These are phyloP conservation scores for Porites lutea DNA, from an alignment of 64 coral and sea anemone species.

Conservation along the genomic window DNA sequence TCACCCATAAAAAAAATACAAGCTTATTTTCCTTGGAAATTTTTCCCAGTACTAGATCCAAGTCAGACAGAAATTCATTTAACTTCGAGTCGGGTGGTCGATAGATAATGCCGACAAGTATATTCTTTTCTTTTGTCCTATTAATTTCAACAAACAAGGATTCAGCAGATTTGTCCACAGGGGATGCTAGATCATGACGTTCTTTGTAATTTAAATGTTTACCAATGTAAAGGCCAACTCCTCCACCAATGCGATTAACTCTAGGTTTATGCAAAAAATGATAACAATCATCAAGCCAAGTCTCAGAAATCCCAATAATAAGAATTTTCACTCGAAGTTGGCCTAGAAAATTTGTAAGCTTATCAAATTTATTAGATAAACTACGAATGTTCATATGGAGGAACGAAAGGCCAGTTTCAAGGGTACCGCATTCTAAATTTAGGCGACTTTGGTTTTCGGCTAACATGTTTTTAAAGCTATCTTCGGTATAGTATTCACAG, in stretches of 20 bases:
- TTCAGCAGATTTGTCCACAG: conserved; percentile 28
- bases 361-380: conserved; percentile 49
- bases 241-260: not conserved
- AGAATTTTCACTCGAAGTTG: conserved; percentile 19
- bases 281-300: conserved; percentile 45
- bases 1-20: too few species aligned
- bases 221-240: conserved; percentile 61
- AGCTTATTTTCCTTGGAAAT: too few species aligned
- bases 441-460: not conserved
- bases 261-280: conserved; percentile 52
- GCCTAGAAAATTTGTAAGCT: conserved; percentile 50
- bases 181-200: conserved; percentile 34
- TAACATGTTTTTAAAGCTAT: conserved; percentile 23
- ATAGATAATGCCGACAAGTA: too few species aligned
- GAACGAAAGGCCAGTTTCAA: conserved; percentile 6
- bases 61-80: too few species aligned
- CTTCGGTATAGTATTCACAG: too few species aligned
- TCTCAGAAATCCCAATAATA: conserved; percentile 60
- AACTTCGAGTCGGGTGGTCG: too few species aligned
- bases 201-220: conserved; percentile 61
- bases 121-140: not conserved
- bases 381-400: conserved; percentile 64
- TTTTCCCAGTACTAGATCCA: too few species aligned
- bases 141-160: conserved; percentile 71
- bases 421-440: not conserved